Percentiles rank a stretch among this genome's conserved stretches.
These are phyloP conservation scores for pig (Sus scrofa) DNA, from an alignment of 2,113 vertebrate genomes.

Conservation along the genomic window DNA sequence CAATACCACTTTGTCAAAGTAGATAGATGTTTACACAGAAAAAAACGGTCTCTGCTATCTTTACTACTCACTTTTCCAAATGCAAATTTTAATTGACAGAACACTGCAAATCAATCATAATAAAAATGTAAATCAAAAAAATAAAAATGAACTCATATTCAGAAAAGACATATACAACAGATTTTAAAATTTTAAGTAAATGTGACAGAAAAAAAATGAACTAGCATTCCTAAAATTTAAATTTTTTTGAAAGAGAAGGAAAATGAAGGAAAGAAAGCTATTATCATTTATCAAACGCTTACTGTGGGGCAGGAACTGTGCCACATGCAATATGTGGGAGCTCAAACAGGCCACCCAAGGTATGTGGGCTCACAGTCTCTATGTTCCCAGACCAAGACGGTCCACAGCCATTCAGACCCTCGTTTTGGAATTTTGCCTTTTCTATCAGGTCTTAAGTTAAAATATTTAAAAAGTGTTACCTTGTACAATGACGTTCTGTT, in stretches of 20 bases:
- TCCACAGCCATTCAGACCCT: background rate
- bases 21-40: background rate
- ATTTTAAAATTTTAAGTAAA: background rate
- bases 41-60: background rate
- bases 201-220: background rate
- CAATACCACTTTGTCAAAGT: background rate
- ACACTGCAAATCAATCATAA: too few relatives aligned
- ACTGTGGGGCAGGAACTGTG: too few relatives aligned
- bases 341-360: background rate
- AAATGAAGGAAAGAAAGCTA: background rate
- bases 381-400: background rate
- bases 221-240: background rate
- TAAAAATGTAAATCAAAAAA: too few relatives aligned
- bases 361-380: accelerated
- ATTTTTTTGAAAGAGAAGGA: background rate
- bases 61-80: background rate
- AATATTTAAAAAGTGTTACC: conserved; percentile 80
- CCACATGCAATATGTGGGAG: background rate
- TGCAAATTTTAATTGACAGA: too few relatives aligned
- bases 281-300: background rate
- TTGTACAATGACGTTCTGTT: conserved; percentile 83
- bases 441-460: background rate
- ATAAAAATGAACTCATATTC: background rate
- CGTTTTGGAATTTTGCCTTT: background rate
- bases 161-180: background rate